Evolutionary conservation across 1,140 invertebrate species (phyloP).

Genomic region (Hetaerina americana): DNA sequence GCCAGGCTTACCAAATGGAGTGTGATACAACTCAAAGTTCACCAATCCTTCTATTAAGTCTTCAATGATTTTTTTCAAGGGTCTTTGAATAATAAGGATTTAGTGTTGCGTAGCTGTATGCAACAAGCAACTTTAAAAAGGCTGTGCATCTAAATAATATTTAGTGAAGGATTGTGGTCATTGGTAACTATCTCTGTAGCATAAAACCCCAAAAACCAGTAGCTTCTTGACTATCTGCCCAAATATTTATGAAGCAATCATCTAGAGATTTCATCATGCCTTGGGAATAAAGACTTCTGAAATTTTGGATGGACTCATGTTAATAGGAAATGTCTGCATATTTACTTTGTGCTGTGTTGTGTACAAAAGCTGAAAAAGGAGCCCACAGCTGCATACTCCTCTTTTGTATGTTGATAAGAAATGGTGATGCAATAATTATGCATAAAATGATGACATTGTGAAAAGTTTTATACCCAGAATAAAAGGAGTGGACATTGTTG

Average conservation of each 20-base stretch:
- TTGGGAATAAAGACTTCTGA: background rate
- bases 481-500: no score
- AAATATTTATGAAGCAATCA: no score
- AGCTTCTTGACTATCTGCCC: background rate
- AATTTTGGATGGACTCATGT: background rate
- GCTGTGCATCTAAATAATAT: background rate
- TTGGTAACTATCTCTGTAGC: background rate
- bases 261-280: background rate
- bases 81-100: background rate
- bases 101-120: background rate
- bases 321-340: background rate
- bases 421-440: no score
- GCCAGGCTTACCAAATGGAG: constrained; percentile 26
- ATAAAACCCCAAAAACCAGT: background rate
- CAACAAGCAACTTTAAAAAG: background rate
- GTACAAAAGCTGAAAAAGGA: no score
- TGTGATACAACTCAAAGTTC: background rate
- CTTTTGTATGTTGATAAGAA: no score
- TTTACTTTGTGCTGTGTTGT: no score
- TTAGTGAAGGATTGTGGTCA: background rate
- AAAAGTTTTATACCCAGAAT: no score
- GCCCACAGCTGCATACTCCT: no score
- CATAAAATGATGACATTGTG: no score
- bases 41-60: background rate
- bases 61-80: background rate